These are phyloP conservation scores for Ophioninae sp. DNA, from an alignment of 2,888 invertebrate genomes.

Conservation along the genomic window DNA sequence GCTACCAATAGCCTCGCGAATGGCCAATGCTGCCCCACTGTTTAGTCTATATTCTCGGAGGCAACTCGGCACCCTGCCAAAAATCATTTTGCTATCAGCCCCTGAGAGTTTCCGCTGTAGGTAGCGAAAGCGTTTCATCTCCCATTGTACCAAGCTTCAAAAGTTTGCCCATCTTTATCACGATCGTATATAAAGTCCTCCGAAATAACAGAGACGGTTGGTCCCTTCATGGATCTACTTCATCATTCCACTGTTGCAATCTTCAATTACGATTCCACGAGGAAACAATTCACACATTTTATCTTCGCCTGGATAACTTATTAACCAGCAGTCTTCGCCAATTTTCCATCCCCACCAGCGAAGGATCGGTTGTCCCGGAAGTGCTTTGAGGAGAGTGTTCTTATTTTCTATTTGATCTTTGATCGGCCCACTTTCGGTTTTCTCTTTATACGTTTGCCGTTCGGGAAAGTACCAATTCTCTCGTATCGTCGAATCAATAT, in stretches of 20 bases:
- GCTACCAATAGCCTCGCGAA: not conserved
- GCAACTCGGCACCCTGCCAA: constrained; percentile 50
- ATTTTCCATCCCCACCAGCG: not conserved
- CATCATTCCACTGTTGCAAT: not conserved
- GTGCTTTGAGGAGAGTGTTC: constrained; percentile 13
- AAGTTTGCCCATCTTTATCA: constrained; percentile 42
- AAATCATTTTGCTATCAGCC: constrained; percentile 31
- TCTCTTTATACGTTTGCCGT: not conserved
- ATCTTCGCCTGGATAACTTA: not conserved
- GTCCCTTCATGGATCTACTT: constrained; percentile 1
- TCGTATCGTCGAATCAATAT: constrained; percentile 45
- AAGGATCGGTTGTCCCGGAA: not conserved
- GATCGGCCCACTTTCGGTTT: not conserved
- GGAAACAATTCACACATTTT: not conserved
- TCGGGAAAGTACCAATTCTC: constrained; percentile 1
- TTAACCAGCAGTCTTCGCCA: not conserved
- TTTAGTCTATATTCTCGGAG: constrained; percentile 22
- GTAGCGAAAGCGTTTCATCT: not conserved
- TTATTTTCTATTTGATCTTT: constrained; percentile 16
- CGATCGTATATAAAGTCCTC: constrained; percentile 12
- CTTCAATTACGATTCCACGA: not conserved
- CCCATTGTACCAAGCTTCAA: not conserved
- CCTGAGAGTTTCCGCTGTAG: not conserved
- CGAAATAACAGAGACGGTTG: constrained; percentile 29
- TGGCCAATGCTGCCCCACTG: not conserved